These are phyloP conservation scores for Parazoanthus atlanticus DNA, from an alignment of 92 coral and sea anemone species.

Conservation along the genomic window DNA sequence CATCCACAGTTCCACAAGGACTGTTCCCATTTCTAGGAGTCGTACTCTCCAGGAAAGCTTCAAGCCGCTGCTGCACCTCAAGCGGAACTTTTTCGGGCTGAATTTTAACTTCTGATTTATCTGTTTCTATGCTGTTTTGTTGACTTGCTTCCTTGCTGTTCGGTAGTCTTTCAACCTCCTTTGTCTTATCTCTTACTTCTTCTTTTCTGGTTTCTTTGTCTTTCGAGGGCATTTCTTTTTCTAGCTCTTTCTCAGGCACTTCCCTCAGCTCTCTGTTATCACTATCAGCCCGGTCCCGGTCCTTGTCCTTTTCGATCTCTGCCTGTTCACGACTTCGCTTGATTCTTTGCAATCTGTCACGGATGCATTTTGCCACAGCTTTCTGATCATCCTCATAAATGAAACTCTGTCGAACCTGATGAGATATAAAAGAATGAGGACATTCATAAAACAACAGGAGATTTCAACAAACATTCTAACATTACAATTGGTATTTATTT, in stretches of 20 bases:
- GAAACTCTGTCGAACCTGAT: conserved; percentile 87
- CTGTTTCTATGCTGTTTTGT: conserved; percentile 60
- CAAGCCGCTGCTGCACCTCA: conserved; percentile 62
- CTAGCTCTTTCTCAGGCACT: conserved; percentile 58
- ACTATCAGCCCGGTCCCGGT: conserved; percentile 53
- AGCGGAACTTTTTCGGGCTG: conserved; percentile 44
- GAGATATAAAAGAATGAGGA: conserved; percentile 9
- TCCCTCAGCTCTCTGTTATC: conserved; percentile 57
- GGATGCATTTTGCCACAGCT: conserved; percentile 86
- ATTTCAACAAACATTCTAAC: not conserved
- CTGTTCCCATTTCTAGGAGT: conserved; percentile 64
- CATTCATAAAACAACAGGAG: conserved; percentile 2
- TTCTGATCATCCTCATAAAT: conserved; percentile 90
- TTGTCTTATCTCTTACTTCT: conserved; percentile 47
- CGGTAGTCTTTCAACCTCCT: conserved; percentile 38
- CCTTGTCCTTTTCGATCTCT: conserved; percentile 62
- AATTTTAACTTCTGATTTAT: not conserved
- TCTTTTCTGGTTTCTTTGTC: conserved; percentile 41
- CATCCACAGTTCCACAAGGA: conserved; percentile 83
- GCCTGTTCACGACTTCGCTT: conserved; percentile 79
- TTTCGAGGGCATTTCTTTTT: conserved; percentile 45
- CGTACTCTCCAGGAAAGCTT: conserved; percentile 57
- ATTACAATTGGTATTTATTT: not conserved
- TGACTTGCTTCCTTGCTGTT: conserved; percentile 37
- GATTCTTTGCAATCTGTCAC: conserved; percentile 80